These are phyloP conservation scores for Aramus guarauna DNA, from an alignment of 2,113 vertebrate genomes.

Conservation along the genomic window DNA sequence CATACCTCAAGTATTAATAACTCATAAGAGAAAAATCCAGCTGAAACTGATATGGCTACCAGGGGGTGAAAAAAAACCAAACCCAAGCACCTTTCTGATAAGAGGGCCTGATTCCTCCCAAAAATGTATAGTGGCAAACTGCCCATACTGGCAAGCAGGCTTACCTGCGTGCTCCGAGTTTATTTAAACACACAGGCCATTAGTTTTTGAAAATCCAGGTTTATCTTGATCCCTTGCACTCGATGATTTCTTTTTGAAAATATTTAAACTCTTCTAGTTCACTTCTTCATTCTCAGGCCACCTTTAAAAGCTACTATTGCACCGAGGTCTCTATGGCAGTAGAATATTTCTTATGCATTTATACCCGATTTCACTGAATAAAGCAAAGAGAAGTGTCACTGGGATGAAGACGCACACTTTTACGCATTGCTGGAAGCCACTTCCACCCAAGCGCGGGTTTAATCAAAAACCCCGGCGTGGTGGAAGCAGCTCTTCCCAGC, in stretches of 20 bases:
- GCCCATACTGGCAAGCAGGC: neutral
- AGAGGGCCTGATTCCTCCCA: neutral
- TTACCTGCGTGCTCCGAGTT: neutral
- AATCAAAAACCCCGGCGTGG: neutral
- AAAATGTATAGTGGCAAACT: neutral
- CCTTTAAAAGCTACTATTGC: neutral
- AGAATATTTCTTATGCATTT: neutral
- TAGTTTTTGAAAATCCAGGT: neutral
- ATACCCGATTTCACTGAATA: neutral
- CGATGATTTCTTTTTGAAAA: neutral
- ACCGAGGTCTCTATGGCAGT: rapidly evolving
- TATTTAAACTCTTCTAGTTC: neutral
- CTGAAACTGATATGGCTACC: neutral
- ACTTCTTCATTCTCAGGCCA: neutral
- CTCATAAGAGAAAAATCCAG: neutral
- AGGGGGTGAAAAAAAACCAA: neutral
- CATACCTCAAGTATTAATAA: neutral
- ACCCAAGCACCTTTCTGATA: neutral
- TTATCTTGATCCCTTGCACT: neutral
- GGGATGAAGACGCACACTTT: neutral
- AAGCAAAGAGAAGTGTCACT: neutral
- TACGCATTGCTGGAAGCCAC: neutral
- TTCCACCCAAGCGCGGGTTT: neutral
- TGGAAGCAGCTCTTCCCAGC: neutral
- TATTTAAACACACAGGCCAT: neutral